Conservation (phyloP, 2,113 vertebrate genomes). For the Cyphomyrus discorhynchus region DNA sequence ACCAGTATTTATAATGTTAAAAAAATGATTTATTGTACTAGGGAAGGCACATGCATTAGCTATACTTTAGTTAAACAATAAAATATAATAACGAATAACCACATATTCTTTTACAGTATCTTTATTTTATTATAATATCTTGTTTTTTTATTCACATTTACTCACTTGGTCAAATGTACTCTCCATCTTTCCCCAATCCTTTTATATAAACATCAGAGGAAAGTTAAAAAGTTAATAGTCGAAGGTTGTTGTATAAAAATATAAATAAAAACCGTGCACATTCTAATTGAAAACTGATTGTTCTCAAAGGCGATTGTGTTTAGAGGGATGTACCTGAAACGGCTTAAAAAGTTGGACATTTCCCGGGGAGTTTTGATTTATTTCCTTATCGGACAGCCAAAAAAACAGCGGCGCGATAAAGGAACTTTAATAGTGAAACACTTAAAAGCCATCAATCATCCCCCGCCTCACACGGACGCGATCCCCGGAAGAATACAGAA, state of each 20-base stretch:
- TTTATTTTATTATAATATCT: background rate
- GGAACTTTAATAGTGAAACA: background rate
- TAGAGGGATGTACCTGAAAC: background rate
- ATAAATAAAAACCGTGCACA: background rate
- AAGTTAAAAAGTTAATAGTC: background rate
- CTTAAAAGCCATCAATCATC: constrained; percentile 15
- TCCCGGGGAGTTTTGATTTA: background rate
- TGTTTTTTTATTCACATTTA: background rate
- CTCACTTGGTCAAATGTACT: background rate
- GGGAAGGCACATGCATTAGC: background rate
- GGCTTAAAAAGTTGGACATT: background rate
- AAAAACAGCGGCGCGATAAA: background rate
- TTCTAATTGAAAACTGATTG: background rate
- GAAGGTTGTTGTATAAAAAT: background rate
- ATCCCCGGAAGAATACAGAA: background rate
- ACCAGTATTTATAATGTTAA: background rate
- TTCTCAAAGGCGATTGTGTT: background rate
- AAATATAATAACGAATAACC: background rate
- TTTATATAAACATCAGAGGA: background rate
- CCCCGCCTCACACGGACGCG: background rate
- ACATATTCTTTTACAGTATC: background rate
- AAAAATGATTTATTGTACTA: background rate
- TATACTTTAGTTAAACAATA: background rate
- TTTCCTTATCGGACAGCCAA: background rate
- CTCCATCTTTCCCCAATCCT: background rate